Conservation (phyloP, 2,888 invertebrate species). For the Macrosiphum euphorbiae region DNA sequence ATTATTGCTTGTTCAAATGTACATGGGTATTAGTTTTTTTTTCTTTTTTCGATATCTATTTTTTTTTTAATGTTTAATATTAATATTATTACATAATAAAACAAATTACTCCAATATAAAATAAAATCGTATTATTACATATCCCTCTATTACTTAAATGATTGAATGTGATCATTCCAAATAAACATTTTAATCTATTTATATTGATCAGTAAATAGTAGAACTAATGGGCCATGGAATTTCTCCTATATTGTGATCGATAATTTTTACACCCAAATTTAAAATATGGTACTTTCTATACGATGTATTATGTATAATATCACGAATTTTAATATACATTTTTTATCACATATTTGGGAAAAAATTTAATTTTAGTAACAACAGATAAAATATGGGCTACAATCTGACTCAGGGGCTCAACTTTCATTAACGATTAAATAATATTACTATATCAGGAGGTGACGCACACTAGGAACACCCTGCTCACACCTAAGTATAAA, state of each 20-base stretch:
- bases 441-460: not conserved
- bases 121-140: not conserved
- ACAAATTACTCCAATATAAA: not conserved
- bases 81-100: not conserved
- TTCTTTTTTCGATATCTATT: not conserved
- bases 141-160: too few species aligned
- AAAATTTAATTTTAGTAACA: not conserved
- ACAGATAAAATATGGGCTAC: not conserved
- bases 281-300: not conserved
- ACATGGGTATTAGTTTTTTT: not conserved
- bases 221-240: not conserved
- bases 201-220: not conserved
- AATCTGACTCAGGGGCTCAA: not conserved
- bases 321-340: not conserved
- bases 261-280: not conserved
- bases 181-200: not conserved
- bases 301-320: not conserved
- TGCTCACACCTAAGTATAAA: not conserved
- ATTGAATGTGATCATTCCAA: not conserved
- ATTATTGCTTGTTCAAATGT: not conserved
- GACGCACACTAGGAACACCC: not conserved
- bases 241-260: not conserved
- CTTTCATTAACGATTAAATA: not conserved
- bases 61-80: not conserved
- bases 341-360: not conserved